A percentile compares a stretch with the other conserved stretches of the same genome.
These are phyloP conservation scores for Podabrus alpinus DNA, from an alignment of 2,888 invertebrate species.

Conservation along the genomic window DNA sequence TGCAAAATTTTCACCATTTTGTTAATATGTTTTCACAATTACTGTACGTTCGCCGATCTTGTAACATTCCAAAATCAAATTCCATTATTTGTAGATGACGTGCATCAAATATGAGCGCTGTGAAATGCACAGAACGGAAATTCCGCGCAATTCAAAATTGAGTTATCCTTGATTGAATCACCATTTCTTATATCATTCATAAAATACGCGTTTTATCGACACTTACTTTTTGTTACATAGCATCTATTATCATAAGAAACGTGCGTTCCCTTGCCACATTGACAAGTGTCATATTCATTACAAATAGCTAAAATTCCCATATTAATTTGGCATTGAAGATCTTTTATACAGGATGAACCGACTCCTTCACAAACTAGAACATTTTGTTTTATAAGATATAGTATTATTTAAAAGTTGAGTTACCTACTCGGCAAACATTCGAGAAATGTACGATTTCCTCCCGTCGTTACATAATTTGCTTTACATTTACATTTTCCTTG, in stretches of 20 bases:
- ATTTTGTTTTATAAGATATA: not conserved
- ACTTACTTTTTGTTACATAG: constrained; percentile 45
- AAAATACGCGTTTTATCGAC: not conserved
- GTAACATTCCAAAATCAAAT: too few relatives aligned
- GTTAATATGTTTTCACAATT: too few relatives aligned
- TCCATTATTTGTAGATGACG: not conserved
- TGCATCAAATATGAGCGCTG: not conserved
- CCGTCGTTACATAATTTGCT: constrained; percentile 49
- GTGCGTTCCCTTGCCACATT: constrained; percentile 43
- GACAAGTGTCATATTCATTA: constrained; percentile 40
- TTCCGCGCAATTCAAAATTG: too few relatives aligned
- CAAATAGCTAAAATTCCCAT: constrained; percentile 44
- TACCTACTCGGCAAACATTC: constrained; percentile 52
- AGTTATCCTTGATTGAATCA: too few relatives aligned
- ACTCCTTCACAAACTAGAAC: constrained; percentile 40
- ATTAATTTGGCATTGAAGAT: constrained; percentile 46
- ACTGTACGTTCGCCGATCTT: too few relatives aligned
- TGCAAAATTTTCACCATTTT: too few relatives aligned
- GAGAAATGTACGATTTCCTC: constrained; percentile 50
- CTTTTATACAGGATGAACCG: constrained; percentile 44
- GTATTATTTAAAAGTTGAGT: not conserved
- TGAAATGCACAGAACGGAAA: too few relatives aligned
- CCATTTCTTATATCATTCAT: too few relatives aligned
- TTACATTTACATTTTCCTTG: constrained; percentile 53
- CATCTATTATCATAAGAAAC: constrained; percentile 43